Conservation (phyloP, 2,888 invertebrate species). For the Drosophila macrothrix region DNA sequence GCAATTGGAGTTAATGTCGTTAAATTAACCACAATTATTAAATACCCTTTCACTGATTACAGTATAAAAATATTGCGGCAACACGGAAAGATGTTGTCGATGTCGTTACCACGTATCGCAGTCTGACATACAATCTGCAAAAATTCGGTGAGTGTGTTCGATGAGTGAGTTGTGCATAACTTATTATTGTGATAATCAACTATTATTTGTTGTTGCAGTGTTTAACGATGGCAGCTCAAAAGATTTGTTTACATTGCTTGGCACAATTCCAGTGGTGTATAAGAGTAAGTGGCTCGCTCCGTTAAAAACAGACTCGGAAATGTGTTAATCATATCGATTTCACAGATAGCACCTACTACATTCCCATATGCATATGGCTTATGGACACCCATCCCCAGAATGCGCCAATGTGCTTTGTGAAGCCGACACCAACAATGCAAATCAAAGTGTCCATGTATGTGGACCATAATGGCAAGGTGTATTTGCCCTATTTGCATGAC, state of each 20-base stretch:
- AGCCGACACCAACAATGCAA: conserved; percentile 97
- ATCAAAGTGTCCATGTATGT: conserved; percentile 98
- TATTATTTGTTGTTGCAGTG: conserved; percentile 85
- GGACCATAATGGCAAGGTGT: conserved; percentile 97
- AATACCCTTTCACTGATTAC: conserved; percentile 69
- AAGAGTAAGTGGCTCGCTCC: conserved; percentile 89
- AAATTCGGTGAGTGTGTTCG: conserved; percentile 88
- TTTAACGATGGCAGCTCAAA: conserved; percentile 94
- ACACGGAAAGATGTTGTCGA: conserved; percentile 89
- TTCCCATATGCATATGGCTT: conserved; percentile 98
- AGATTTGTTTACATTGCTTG: conserved; percentile 93
- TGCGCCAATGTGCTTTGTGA: conserved; percentile 97
- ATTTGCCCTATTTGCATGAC: conserved; percentile 97
- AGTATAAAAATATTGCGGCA: conserved; percentile 90
- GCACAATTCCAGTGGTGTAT: conserved; percentile 96
- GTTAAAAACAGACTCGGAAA: background rate
- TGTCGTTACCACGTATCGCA: conserved; percentile 88
- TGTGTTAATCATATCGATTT: conserved; percentile 6
- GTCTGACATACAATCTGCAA: conserved; percentile 88
- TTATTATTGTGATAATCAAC: conserved; percentile 1
- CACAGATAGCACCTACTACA: conserved; percentile 93
- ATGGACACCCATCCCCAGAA: conserved; percentile 99
- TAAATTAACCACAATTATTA: conserved; percentile 24
- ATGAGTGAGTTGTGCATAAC: background rate
- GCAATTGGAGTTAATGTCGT: conserved; percentile 23